Percentiles rank a stretch among this genome's conserved stretches.
phyloP scores from a whole-genome alignment of 2,113 vertebrate genomes.

The Ceuthmochares aereus region DNA sequence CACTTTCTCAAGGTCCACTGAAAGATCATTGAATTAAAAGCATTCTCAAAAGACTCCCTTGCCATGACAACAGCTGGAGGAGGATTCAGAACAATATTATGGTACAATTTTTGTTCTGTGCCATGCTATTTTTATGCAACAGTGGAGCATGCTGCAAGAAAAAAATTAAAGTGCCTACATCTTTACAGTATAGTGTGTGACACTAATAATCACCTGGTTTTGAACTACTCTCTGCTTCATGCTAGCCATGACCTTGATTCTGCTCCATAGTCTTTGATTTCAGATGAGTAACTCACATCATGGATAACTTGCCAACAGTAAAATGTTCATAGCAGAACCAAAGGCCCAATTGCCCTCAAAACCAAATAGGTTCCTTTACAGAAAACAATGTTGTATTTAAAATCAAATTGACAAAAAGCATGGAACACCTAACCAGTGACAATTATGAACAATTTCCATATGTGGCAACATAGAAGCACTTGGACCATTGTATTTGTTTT shows the following conservation, averaged over 20 bases:
- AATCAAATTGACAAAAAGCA: background rate
- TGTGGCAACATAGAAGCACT: background rate
- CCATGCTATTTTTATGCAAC: background rate
- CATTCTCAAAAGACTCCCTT: conserved; percentile 24
- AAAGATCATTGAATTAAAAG: conserved; percentile 15
- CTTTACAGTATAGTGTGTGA: background rate
- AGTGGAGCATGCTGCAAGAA: background rate
- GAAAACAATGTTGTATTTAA: background rate
- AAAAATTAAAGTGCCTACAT: background rate
- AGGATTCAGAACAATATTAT: conserved; percentile 6
- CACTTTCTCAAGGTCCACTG: background rate
- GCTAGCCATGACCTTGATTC: background rate
- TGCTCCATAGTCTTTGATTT: background rate
- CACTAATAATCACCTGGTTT: background rate
- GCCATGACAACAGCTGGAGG: conserved; percentile 29
- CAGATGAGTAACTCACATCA: background rate
- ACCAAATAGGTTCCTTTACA: background rate
- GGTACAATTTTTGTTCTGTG: background rate
- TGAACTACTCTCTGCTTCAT: background rate
- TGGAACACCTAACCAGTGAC: background rate
- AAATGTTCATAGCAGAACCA: background rate
- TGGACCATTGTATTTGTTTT: background rate
- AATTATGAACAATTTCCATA: background rate
- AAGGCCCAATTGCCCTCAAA: background rate
- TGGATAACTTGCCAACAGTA: background rate